Conservation (phyloP, 1,140 invertebrate genomes). For the Procambarus clarkii region DNA sequence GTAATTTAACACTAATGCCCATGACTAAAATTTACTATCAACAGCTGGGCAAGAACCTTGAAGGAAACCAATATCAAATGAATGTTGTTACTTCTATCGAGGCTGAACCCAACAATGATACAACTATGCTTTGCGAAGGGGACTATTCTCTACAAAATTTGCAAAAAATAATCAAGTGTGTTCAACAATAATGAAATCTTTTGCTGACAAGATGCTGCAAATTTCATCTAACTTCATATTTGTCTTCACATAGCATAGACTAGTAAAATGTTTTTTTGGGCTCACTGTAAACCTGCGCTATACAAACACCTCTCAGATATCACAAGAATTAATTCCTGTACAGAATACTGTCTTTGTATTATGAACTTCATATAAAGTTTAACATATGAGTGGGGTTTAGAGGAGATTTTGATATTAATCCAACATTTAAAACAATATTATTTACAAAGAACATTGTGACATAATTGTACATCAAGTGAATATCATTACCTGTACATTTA, state of each 20-base stretch:
- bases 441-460: slow-evolving; percentile 31
- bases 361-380: neutral
- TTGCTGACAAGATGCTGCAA: no score
- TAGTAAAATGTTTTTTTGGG: neutral
- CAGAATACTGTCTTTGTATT: neutral
- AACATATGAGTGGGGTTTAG: neutral
- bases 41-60: neutral
- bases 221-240: no score
- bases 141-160: no score
- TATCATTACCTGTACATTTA: neutral
- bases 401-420: slow-evolving; percentile 28
- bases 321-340: neutral
- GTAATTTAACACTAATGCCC: neutral
- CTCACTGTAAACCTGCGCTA: neutral
- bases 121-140: neutral
- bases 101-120: neutral
- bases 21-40: neutral
- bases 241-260: neutral
- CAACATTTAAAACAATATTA: slow-evolving; percentile 24
- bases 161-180: no score
- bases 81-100: neutral
- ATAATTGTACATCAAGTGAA: slow-evolving; percentile 17
- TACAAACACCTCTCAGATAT: neutral
- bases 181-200: no score
- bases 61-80: neutral